Conservation (phyloP, 1,140 invertebrate species). For the Drosophila takahashii region DNA sequence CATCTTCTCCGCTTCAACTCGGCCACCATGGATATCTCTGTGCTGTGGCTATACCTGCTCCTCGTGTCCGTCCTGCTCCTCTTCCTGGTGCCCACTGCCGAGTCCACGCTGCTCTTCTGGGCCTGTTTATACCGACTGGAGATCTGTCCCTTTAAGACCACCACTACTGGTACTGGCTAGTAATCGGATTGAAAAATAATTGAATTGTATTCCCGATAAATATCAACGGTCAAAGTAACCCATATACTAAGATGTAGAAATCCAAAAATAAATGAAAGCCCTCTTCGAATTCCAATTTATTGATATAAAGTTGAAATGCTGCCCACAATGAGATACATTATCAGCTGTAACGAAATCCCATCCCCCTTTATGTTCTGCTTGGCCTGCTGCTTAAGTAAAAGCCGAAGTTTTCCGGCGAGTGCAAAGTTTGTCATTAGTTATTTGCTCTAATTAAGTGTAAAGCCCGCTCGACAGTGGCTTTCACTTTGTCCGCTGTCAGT, state of each 20-base stretch:
- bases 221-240: background rate
- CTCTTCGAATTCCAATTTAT: conserved; percentile 1
- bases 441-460: conserved; percentile 59
- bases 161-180: background rate
- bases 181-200: background rate
- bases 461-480: conserved; percentile 15
- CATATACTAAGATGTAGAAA: background rate
- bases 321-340: conserved; percentile 13
- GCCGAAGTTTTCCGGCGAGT: conserved; percentile 20
- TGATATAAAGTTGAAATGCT: background rate
- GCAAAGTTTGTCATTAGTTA: conserved; percentile 61
- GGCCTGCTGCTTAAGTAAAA: conserved; percentile 23
- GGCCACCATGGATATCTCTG: conserved; percentile 34
- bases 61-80: conserved; percentile 48
- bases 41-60: conserved; percentile 37
- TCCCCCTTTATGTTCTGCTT: conserved; percentile 6
- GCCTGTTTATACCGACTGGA: conserved; percentile 56
- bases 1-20: background rate
- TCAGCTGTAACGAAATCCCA: background rate
- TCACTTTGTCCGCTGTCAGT: conserved; percentile 31
- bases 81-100: conserved; percentile 36
- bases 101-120: conserved; percentile 58
- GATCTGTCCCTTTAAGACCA: conserved; percentile 63
- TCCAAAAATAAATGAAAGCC: conserved; percentile 31
- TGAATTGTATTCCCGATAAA: conserved; percentile 4